Evolutionary conservation across 2,113 vertebrate species (phyloP).

Genomic region (Bombycilla garrulus): DNA sequence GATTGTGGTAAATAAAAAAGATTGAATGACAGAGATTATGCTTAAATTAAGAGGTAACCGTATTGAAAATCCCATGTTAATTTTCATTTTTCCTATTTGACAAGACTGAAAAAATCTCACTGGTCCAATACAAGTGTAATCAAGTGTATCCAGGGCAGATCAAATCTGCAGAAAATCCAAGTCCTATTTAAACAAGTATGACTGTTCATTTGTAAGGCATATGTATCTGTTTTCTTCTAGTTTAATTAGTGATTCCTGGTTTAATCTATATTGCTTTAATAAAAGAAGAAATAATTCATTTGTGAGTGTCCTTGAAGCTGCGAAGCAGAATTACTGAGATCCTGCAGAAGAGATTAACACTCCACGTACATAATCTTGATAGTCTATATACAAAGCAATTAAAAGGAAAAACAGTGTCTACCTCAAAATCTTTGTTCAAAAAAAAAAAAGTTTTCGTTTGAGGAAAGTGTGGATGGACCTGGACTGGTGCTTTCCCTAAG

Average conservation of each 20-base stretch:
- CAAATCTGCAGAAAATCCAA: not conserved
- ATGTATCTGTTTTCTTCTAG: not conserved
- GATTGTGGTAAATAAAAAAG: not conserved
- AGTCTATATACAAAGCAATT: not conserved
- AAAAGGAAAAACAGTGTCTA: not conserved
- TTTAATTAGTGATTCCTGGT: not conserved
- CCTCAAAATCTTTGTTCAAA: not conserved
- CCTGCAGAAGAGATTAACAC: not conserved
- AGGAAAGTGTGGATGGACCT: not conserved
- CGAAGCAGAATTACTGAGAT: not conserved
- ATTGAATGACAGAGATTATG: not conserved
- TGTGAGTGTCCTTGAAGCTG: not conserved
- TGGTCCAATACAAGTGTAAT: not conserved
- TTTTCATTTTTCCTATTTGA: not conserved
- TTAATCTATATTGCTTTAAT: not conserved
- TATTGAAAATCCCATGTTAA: not conserved
- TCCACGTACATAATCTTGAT: accelerated
- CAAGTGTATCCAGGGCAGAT: not conserved
- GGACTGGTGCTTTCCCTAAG: not conserved
- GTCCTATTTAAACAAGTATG: not conserved
- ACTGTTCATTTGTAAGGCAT: not conserved
- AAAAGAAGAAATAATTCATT: not conserved
- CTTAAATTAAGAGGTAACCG: not conserved
- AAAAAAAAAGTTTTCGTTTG: not conserved
- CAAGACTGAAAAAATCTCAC: not conserved